Base-by-base conservation (phyloP, 2,888 invertebrate species). In the Lycaena phlaeas region DNA sequence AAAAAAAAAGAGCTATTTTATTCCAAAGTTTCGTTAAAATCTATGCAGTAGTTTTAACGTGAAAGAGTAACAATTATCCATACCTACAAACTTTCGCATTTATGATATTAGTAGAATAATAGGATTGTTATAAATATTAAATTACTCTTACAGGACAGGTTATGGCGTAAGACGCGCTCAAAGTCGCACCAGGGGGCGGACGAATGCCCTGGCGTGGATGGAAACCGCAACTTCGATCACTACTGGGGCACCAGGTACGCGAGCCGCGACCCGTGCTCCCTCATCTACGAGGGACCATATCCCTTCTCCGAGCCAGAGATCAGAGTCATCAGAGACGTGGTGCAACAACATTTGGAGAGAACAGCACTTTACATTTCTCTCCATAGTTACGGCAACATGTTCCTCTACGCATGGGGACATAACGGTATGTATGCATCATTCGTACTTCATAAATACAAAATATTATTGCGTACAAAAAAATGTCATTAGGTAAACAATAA, bases 161-260 rank as follows among this genome's bases (percentile, higher is more conserved):
- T 91, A 54, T 92, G 91, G 91, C 87, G 92, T 17, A 92, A 92
- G 60, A 92, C 91, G 2, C 86, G 91, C 1, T 87, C 88, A 0
- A 76, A 64, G 0, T 64, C 68, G 7, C 57, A 74, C n/a, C 64
- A 63, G 0, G 76, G 71, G 18, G 54, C 71, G 14, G 64, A 71
- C 0, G 50, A 54, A 0, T 94, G 93, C 52, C 70, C 73, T 4
- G 94, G 94, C n/a, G 88, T 89, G 0, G 94, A 94, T 59, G 88
- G 88, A 0, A 94, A 94, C 67, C 85, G 94, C 17, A 94, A 94
- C 72, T 94, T 91, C 57, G 92, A 87, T 43, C 88, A 87, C 54
- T 70, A 89, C 48, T 93, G 92, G 91, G 89, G 87, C 72, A 86
- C 85, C 68, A 71, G 53, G 44, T 85, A 68, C 1, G 67, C 64